Evolutionary conservation across 2,113 vertebrate genomes (phyloP), one percentile per base, ranked within the genome.

Genomic region (Ochotona curzoniae): DNA sequence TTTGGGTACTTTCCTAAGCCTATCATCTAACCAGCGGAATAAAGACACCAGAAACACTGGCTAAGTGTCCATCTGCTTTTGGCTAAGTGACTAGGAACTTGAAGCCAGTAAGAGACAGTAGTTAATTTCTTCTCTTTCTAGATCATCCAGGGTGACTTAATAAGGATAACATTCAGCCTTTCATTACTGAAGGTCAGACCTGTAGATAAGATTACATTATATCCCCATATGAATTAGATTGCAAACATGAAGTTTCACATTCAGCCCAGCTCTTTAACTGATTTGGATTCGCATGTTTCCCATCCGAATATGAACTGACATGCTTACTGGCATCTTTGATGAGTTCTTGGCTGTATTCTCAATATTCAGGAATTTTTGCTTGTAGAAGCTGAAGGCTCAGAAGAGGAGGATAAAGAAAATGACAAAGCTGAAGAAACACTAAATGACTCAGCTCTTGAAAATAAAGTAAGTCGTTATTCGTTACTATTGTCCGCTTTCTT

Each of bases 351-450:
- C 84, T 64, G 18, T 71, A 13, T 94, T 93, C 76, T 97, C 89
- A 96, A 92, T 95, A 79, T 70, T 91, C 61, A 64, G 71, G 89
- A 93, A 30, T 93, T 95, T 95, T 35, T 94, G 38, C 44, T 98
- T 94, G 79, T 96, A 97, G 98, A 98, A 83, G 98, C 97, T 11
- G 98, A 98, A 63, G 98, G 98, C 14, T 99, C 98, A 25, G 98
- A 98, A 60, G 99, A 99, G 0, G 98, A 99, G 0, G 98, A 99
- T n/a, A 98, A 98, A 30, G 99, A 98, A 85, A 98, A 98, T 49
- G 99, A 99, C 83, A 98, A 98, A 17, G 91, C 98, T 66, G 98
- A 98, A 66, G 98, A 99, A 54, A 98, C 98, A 0, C 98, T 98
- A 69, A 98, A 97, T 14, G 99, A 99, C 85, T 95, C 95, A 15